These are phyloP conservation scores for Bathybates hornii DNA, from an alignment of 2,113 vertebrate species.

Conservation along the genomic window DNA sequence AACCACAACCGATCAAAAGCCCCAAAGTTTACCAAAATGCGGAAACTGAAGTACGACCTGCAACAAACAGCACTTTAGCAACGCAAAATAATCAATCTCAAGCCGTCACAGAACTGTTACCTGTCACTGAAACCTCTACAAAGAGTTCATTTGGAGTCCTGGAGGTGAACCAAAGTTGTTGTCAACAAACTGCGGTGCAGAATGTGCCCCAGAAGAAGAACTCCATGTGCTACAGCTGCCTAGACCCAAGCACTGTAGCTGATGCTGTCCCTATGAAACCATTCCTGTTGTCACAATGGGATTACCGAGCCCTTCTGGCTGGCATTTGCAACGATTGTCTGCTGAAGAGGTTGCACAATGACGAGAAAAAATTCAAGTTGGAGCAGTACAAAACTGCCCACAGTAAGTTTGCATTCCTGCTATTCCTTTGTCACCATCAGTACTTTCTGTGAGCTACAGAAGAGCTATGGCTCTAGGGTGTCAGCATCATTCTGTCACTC, in stretches of 20 bases:
- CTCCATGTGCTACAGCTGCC: conserved; percentile 45
- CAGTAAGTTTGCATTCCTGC: conserved; percentile 68
- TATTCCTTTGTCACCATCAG: not conserved
- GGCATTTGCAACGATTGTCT: conserved; percentile 83
- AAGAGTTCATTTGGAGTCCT: conserved; percentile 48
- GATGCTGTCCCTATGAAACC: not conserved
- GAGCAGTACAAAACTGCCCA: conserved; percentile 58
- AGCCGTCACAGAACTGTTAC: not conserved
- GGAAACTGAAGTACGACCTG: not conserved
- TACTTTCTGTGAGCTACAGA: not conserved
- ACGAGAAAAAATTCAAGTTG: conserved; percentile 72
- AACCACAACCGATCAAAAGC: not conserved
- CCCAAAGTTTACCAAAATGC: not conserved
- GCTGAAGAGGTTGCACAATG: conserved; percentile 67
- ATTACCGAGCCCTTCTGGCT: conserved; percentile 79
- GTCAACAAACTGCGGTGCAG: not conserved
- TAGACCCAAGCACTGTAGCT: not conserved
- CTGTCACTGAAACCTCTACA: conserved; percentile 26
- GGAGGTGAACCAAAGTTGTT: not conserved
- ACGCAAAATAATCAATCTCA: not conserved
- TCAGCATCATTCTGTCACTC: not conserved
- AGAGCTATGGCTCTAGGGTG: not conserved
- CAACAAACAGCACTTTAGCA: not conserved
- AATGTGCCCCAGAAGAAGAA: conserved; percentile 1
- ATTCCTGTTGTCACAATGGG: conserved; percentile 69